Conservation (phyloP, 2,888 invertebrate species). For the Phymatocera aterrima region DNA sequence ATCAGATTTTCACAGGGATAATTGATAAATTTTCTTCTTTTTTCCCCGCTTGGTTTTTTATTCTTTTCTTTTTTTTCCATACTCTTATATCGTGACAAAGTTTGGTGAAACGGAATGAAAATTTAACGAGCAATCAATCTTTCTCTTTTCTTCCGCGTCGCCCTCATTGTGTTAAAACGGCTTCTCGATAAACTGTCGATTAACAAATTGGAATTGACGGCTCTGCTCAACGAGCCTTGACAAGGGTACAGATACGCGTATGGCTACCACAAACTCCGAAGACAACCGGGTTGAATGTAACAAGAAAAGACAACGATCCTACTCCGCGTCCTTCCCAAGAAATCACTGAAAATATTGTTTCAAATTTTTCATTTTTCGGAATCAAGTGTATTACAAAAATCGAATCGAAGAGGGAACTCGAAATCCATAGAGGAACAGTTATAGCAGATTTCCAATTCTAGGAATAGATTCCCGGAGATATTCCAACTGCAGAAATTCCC, state of each 20-base stretch:
- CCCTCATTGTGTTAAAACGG: not conserved
- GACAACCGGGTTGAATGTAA: not conserved
- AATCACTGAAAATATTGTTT: not conserved
- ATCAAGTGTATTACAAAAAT: not conserved
- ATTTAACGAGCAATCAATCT: conserved; percentile 39
- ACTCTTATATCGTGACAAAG: not conserved
- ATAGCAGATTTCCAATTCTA: not conserved
- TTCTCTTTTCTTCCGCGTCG: not conserved
- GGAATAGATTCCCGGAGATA: not conserved
- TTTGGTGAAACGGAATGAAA: not conserved
- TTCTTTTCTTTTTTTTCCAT: not conserved
- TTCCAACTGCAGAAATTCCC: not conserved
- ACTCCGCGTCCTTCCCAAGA: not conserved
- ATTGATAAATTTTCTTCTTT: too few relatives aligned
- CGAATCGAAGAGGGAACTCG: not conserved
- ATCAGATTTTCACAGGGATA: too few relatives aligned
- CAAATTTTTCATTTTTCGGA: not conserved
- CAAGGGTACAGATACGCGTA: conserved; percentile 30
- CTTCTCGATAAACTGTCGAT: conserved; percentile 22
- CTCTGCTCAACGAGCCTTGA: conserved; percentile 28
- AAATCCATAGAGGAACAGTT: not conserved
- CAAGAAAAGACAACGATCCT: not conserved
- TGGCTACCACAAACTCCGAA: not conserved
- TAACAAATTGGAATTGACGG: conserved; percentile 40
- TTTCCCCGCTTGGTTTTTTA: not conserved